Base-by-base conservation (phyloP, 1,140 invertebrate species). In the Neodiprion lecontei region DNA sequence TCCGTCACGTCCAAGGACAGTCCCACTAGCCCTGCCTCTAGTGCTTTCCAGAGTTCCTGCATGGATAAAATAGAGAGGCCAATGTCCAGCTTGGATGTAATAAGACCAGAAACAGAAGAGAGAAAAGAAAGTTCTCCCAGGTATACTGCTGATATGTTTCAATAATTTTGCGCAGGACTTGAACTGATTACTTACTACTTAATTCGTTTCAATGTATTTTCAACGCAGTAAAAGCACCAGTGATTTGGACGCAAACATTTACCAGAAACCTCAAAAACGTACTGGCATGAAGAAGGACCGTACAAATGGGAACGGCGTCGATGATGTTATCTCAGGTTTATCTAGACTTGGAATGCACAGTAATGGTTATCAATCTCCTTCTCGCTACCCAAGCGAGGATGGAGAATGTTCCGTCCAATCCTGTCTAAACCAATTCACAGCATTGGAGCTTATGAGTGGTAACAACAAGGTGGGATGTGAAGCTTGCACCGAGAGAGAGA, bases 391-490 rank as follows among this genome's bases (percentile, higher is more conserved):
- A 14, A 92, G 92, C 75, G 91, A 93, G 67, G 92, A 95, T 72
- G 92, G 93, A 21, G 96, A 97, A 81, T 95, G 92, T 84, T 96
- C 95, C 3, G 90, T 96, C 14, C 92, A 95, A 81, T 96, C 95
- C 0, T 98, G 96, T 84, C 91, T 99, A 7, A 95, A 95, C 80
- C 95, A 97, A 87, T 99, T 99, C 85, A 98, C 97, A 0, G 92
- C 93, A 1, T 90, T 94, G 21, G 97, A 99, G 86, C 86, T 97
- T 5, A 92, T 99, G 87, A 95, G 92, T 3, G 97, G 95, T 11
- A 94, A 92, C 81, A 99, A 99, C 87, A 97, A 96, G 89, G 96
- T 98, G 78, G 92, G 94, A 48, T 99, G 98, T 86, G 95, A 97
- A 78, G 91, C 92, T 67, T 99, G 98, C 85, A 98, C 96, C 8